phyloP scores from a whole-genome alignment of 2,888 invertebrate genomes.

The Agriopis leucophaearia region DNA sequence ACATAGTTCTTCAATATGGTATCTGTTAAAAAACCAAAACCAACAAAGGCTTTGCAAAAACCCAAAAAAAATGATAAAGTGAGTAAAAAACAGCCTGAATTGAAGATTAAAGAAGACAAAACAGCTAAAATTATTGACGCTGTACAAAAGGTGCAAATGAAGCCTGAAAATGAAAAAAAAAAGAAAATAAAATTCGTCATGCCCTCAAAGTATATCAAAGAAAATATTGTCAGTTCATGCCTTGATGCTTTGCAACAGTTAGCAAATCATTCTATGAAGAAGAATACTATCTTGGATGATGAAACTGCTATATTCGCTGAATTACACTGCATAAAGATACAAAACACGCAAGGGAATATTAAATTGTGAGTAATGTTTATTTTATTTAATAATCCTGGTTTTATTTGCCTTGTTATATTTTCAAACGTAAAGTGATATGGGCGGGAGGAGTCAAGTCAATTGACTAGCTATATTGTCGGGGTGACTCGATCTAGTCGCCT shows the following conservation, averaged over 20 bases:
- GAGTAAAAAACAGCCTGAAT: constrained; percentile 15
- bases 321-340: constrained; percentile 88
- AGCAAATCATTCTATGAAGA: constrained; percentile 62
- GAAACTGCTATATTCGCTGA: constrained; percentile 87
- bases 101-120: constrained; percentile 16
- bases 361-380: constrained; percentile 85
- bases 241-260: constrained; percentile 69
- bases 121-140: constrained; percentile 18
- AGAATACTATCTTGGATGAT: constrained; percentile 84
- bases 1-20: constrained; percentile 36
- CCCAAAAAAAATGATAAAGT: constrained; percentile 29
- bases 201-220: constrained; percentile 70
- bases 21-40: constrained; percentile 37
- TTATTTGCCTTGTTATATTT: too few species aligned
- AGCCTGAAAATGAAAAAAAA: constrained; percentile 38
- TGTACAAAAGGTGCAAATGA: constrained; percentile 17
- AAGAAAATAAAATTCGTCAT: constrained; percentile 66
- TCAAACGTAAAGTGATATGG: too few species aligned
- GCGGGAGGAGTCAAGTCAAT: too few species aligned
- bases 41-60: constrained; percentile 29
- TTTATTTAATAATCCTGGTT: too few species aligned
- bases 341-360: constrained; percentile 86
- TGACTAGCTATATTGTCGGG: too few species aligned
- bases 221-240: constrained; percentile 62
- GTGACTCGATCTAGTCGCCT: too few species aligned